A percentile compares a stretch with the other conserved stretches of the same genome.
Evolutionary conservation across 1,140 invertebrate genomes (phyloP).

Genomic region (Drosophila sechellia): DNA sequence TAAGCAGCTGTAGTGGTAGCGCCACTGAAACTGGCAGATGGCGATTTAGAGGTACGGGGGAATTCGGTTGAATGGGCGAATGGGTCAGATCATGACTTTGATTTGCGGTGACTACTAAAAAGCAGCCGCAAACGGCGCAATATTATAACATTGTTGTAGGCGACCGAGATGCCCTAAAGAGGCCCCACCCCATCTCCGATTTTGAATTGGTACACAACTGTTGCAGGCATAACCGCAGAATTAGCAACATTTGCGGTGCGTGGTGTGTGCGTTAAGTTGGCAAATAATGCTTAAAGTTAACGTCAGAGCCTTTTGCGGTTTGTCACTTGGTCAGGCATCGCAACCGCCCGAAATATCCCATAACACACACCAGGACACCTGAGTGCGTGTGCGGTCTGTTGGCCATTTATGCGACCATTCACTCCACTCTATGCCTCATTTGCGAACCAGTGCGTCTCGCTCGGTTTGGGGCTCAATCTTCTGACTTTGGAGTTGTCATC

Average conservation of each 20-base stretch:
- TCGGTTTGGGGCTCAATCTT: conserved; percentile 39
- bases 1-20: conserved; percentile 35
- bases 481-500: conserved; percentile 12
- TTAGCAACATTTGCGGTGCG: conserved; percentile 75
- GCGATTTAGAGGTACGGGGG: neutral
- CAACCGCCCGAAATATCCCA: conserved; percentile 2
- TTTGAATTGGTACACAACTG: conserved; percentile 44
- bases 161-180: conserved; percentile 1
- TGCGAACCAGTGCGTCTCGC: conserved; percentile 42
- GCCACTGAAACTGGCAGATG: conserved; percentile 31
- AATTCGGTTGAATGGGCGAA: conserved; percentile 9
- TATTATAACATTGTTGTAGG: conserved; percentile 59
- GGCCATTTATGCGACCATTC: conserved; percentile 30
- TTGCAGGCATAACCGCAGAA: conserved; percentile 74
- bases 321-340: conserved; percentile 68
- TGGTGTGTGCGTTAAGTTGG: conserved; percentile 65
- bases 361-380: conserved; percentile 24
- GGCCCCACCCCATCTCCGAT: neutral
- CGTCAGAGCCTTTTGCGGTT: conserved; percentile 74
- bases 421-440: conserved; percentile 37
- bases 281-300: conserved; percentile 78
- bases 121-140: conserved; percentile 62
- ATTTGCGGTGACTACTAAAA: conserved; percentile 69
- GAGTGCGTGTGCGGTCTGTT: conserved; percentile 32
- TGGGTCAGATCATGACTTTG: conserved; percentile 64